Conservation (phyloP, 2,113 vertebrate genomes). For the Saguinus imperator region DNA sequence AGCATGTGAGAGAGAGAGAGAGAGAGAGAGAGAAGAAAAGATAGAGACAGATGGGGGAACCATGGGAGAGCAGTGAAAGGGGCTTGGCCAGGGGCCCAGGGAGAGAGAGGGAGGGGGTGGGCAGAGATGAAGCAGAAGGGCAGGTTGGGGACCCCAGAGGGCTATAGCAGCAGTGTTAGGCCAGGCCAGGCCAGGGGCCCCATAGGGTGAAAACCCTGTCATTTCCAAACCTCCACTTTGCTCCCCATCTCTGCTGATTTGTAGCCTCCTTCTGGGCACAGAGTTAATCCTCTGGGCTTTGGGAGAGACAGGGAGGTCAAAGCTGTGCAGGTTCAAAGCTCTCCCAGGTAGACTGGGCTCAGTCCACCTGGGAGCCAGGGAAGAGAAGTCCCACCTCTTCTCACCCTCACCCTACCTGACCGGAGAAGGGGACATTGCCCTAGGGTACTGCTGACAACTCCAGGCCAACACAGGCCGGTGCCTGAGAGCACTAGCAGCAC, state of each 20-base stretch:
- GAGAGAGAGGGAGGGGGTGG: neutral
- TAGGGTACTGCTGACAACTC: neutral
- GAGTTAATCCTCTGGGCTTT: neutral
- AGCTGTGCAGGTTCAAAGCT: neutral
- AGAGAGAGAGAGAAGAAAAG: neutral
- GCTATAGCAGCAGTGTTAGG: neutral
- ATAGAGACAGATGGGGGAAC: neutral
- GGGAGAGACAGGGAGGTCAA: neutral
- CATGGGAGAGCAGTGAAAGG: neutral
- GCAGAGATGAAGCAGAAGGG: neutral
- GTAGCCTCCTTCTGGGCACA: neutral
- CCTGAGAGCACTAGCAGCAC: too few relatives aligned
- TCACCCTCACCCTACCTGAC: neutral
- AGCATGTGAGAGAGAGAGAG: neutral
- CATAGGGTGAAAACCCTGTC: neutral
- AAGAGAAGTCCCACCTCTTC: neutral
- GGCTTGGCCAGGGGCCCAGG: neutral
- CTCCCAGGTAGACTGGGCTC: neutral
- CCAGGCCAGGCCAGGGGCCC: neutral
- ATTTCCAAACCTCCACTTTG: neutral
- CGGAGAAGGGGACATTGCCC: neutral
- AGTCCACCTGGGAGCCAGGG: neutral
- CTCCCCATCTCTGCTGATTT: neutral
- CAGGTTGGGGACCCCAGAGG: rapidly evolving
- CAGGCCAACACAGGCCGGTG: neutral